A percentile compares a stretch with the other conserved stretches of the same genome.
Conservation (phyloP, 1,140 invertebrate genomes). For the Sweltsa coloradensis region DNA sequence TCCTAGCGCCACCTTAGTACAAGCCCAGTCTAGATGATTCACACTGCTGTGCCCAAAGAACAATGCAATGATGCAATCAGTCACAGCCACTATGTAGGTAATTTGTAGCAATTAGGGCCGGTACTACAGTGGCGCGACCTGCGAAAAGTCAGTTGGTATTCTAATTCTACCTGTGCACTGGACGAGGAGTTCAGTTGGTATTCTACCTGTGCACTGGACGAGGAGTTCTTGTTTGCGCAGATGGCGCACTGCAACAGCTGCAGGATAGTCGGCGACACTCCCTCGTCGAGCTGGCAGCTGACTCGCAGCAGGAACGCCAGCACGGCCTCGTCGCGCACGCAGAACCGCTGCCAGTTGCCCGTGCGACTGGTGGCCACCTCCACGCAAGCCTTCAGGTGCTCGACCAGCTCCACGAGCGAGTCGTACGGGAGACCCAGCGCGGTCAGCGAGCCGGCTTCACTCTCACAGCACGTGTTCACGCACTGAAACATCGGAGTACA, state of each 20-base stretch:
- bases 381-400: conserved; percentile 86
- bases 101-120: no score
- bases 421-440: conserved; percentile 64
- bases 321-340: conserved; percentile 58
- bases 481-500: no score
- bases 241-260: conserved; percentile 82
- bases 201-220: not conserved
- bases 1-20: no score
- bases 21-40: no score
- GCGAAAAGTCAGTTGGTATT: no score
- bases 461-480: no score
- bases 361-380: conserved; percentile 87
- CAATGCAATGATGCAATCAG: no score
- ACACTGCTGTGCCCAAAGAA: no score
- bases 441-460: conserved; percentile 31
- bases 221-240: conserved; percentile 32
- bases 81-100: no score
- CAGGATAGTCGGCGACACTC: conserved; percentile 81
- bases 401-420: conserved; percentile 80
- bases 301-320: conserved; percentile 67
- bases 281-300: conserved; percentile 79
- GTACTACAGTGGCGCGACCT: no score
- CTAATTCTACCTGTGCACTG: no score
- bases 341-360: conserved; percentile 91
- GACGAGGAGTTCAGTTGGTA: no score